A percentile compares a stretch with the other conserved stretches of the same genome.
phyloP scores from a whole-genome alignment of 2,888 invertebrate species.

The Coronaproctus castanopsis region DNA sequence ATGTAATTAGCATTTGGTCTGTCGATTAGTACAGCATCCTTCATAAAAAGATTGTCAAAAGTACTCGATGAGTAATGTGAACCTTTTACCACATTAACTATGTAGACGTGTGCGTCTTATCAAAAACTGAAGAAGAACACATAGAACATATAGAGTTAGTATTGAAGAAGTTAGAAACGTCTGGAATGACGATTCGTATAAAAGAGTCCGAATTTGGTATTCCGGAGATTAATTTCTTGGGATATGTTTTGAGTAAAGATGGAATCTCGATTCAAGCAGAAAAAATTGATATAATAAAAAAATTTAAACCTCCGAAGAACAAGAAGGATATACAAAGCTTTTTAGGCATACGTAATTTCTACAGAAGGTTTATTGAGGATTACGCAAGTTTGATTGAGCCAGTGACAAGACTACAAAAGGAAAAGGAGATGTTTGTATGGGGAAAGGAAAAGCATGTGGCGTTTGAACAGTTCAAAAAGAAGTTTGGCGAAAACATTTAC shows the following conservation, averaged over 20 bases:
- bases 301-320: background rate
- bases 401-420: background rate
- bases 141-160: no score
- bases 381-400: background rate
- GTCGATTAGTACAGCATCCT: background rate
- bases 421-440: no score
- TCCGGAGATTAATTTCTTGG: background rate
- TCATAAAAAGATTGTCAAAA: background rate
- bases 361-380: background rate
- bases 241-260: background rate
- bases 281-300: background rate
- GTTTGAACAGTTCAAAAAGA: background rate
- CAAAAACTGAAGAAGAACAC: background rate
- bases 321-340: no score
- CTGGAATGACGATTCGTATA: background rate
- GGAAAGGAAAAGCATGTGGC: background rate
- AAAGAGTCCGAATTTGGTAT: background rate
- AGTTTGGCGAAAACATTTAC: background rate
- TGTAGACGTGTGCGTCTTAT: background rate
- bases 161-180: background rate
- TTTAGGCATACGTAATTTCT: background rate
- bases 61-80: background rate
- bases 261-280: background rate
- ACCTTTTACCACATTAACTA: background rate
- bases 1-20: background rate